phyloP scores from a whole-genome alignment of 2,888 invertebrate genomes.

The Sesia apiformis region DNA sequence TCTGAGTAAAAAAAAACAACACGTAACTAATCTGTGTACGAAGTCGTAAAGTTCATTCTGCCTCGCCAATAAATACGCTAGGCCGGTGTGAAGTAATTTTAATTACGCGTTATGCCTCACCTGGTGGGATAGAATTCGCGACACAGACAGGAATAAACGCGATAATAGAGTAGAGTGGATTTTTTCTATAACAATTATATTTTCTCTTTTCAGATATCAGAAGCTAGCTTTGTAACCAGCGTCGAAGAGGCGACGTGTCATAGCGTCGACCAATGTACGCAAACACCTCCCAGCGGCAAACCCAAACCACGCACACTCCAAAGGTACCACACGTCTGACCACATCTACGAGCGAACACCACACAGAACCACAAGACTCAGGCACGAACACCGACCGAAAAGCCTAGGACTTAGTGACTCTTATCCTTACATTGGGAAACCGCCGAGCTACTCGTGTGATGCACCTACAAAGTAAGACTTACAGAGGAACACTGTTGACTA shows the following conservation, averaged over 20 bases:
- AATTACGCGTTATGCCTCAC: no score
- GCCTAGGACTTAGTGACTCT: slow-evolving; percentile 53
- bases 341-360: slow-evolving; percentile 44
- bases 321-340: slow-evolving; percentile 72
- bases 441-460: slow-evolving; percentile 32
- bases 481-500: no score
- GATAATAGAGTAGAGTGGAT: background rate
- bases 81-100: no score
- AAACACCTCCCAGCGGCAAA: slow-evolving; percentile 62
- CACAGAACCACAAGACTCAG: slow-evolving; percentile 34
- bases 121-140: no score
- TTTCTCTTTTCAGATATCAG: slow-evolving; percentile 47
- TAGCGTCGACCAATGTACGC: slow-evolving; percentile 62
- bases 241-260: slow-evolving; percentile 43
- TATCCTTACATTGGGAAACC: slow-evolving; percentile 54
- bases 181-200: no score
- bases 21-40: no score
- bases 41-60: no score
- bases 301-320: slow-evolving; percentile 64
- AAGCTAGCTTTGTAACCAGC: slow-evolving; percentile 66
- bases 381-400: slow-evolving; percentile 44
- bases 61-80: no score
- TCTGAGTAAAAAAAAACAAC: no score
- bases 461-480: slow-evolving; percentile 40
- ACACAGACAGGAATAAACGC: no score